Percentiles rank a stretch among this genome's conserved stretches.
Evolutionary conservation across 1,140 invertebrate species (phyloP).

Genomic region (Polyergus mexicanus): DNA sequence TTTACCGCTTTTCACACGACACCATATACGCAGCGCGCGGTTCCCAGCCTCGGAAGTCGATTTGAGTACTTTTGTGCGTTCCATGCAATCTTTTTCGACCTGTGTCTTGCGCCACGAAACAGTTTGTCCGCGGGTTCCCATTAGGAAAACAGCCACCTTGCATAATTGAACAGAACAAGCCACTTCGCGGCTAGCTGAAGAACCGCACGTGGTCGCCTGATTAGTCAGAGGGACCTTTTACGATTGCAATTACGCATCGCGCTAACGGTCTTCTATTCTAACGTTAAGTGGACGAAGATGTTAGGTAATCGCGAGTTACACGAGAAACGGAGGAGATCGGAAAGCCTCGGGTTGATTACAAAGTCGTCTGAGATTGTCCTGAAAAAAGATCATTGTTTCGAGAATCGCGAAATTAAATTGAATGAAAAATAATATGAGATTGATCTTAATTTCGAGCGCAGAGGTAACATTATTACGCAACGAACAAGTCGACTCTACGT

Average conservation of each 20-base stretch:
- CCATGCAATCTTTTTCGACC: neutral
- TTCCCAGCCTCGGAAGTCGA: neutral
- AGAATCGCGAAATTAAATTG: neutral
- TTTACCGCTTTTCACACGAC: neutral
- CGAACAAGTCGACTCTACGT: neutral
- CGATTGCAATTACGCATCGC: constrained; percentile 63
- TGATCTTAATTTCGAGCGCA: neutral
- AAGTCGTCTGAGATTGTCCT: neutral
- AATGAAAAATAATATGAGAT: neutral
- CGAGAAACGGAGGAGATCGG: neutral
- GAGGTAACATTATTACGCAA: constrained; percentile 19
- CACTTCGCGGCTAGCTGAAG: constrained; percentile 41
- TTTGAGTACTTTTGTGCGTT: neutral
- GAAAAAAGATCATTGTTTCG: neutral
- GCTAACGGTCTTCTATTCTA: constrained; percentile 51
- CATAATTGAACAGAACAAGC: constrained; percentile 67
- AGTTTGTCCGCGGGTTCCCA: constrained; percentile 49
- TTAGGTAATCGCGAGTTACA: constrained; percentile 26
- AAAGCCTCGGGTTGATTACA: neutral
- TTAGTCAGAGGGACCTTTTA: constrained; percentile 39
- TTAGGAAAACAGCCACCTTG: constrained; percentile 61
- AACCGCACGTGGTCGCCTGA: constrained; percentile 28
- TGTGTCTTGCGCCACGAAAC: neutral
- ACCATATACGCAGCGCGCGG: neutral
- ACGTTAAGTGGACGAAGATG: constrained; percentile 24